Percentiles rank a stretch among this genome's conserved stretches.
Conservation (phyloP, 2,113 vertebrate species). For the Ictidomys tridecemlineatus region DNA sequence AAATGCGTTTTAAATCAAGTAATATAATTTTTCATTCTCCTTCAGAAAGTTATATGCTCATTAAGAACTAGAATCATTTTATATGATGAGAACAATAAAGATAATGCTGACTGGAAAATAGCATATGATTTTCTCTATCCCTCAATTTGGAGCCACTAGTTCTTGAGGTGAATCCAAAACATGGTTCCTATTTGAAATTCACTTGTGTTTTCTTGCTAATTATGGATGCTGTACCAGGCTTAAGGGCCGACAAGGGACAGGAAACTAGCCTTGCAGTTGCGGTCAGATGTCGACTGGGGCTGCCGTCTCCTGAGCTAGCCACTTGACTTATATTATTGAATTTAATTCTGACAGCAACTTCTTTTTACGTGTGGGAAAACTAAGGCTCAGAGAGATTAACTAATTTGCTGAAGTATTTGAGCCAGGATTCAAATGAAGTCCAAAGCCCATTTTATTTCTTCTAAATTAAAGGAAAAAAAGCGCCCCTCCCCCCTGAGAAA, state of each 20-base stretch:
- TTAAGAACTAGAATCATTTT: slow-evolving; percentile 39
- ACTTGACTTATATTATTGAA: slow-evolving; percentile 1
- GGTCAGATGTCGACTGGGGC: neutral
- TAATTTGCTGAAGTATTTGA: slow-evolving; percentile 75
- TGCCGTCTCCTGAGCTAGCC: neutral
- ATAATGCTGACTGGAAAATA: neutral
- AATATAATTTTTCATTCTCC: slow-evolving; percentile 2
- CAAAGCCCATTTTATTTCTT: slow-evolving; percentile 75
- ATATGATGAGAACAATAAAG: neutral
- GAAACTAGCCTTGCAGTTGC: neutral
- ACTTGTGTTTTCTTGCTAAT: neutral
- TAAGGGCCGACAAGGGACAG: neutral
- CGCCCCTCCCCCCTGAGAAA: neutral
- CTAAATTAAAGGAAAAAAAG: slow-evolving; percentile 69
- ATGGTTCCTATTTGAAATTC: slow-evolving; percentile 7
- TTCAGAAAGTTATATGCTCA: slow-evolving; percentile 2
- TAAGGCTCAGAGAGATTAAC: slow-evolving; percentile 66
- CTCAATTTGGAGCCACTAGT: neutral
- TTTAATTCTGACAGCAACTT: slow-evolving; percentile 40
- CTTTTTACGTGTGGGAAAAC: slow-evolving; percentile 65
- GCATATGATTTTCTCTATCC: neutral
- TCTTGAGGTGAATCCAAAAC: slow-evolving; percentile 13
- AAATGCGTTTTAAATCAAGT: slow-evolving; percentile 43
- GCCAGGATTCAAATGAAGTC: slow-evolving; percentile 55
- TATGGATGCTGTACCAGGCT: neutral